Conservation (phyloP, 2,888 invertebrate species). For the Monoplex corrugatus region DNA sequence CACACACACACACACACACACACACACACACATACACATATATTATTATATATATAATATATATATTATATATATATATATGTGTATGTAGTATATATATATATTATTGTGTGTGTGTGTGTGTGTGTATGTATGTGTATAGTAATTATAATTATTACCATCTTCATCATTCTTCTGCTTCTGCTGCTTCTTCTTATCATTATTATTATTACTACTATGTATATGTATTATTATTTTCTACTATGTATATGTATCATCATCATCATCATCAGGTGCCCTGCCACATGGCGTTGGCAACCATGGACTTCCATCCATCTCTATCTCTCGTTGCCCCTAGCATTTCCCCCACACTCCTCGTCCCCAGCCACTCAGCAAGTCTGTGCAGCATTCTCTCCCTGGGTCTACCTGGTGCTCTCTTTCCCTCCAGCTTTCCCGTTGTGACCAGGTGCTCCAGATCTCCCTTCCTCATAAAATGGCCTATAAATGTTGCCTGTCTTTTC, state of each 20-base stretch:
- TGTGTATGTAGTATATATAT: not conserved
- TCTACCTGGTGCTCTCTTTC: not conserved
- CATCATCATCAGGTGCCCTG: not conserved
- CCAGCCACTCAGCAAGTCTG: too few relatives aligned
- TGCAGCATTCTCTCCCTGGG: not conserved
- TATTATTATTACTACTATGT: too few relatives aligned
- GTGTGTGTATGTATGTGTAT: not conserved
- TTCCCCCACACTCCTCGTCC: not conserved
- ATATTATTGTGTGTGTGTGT: not conserved
- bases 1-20: conserved; percentile 29
- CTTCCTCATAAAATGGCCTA: too few relatives aligned
- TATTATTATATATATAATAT: not conserved
- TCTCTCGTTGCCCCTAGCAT: not conserved
- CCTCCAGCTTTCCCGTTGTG: too few relatives aligned
- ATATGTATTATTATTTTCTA: too few relatives aligned
- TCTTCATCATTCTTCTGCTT: too few relatives aligned
- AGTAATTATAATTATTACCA: too few relatives aligned
- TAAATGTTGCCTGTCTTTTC: too few relatives aligned
- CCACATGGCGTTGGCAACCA: too few relatives aligned
- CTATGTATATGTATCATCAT: too few relatives aligned
- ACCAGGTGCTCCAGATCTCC: too few relatives aligned
- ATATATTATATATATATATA: not conserved
- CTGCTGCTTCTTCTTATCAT: too few relatives aligned
- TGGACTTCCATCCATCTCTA: not conserved
- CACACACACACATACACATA: conserved; percentile 28